Base-by-base conservation (phyloP, 2,797 vertebrate genomes). In the Miichthys miiuy region DNA sequence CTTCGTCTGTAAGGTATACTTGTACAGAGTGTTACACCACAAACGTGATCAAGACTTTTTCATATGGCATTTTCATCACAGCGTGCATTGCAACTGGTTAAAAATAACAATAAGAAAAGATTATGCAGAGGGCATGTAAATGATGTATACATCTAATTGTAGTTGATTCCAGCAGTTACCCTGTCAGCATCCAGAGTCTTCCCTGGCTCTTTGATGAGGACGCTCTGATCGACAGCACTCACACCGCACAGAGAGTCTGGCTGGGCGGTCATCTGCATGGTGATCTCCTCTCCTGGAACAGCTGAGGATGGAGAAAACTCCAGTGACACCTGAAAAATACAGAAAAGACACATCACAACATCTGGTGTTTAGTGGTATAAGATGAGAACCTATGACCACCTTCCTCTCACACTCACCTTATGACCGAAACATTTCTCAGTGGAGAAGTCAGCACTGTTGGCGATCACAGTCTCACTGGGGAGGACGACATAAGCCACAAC, bases 241-340 rank as follows among this genome's bases (percentile, higher is more conserved):
- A 98, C 70, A 0, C 95, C 96, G 52, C 97, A 98, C 52, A 98
- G 87, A 23, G 97, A 97, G 7, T 84, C 71, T 0, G 95, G 92
- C 3, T 92, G 82, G 0, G 96, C 88, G 0, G 3, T 84, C 38
- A 98, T 10, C 5, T 63, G 82, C 55, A 99, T 80, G 2, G 8
- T 83, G 58, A 82, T 82, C 0, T 72, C 2, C 2, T 96, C 96
- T 60, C 94, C 93, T 0, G 97, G 97, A 73, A 96, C 89, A 1
- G 91, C 91, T 21, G 88, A 81, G 2, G 69, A 6, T 0, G 93
- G 88, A 44, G 6, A 74, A 88, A 97, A 97, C 68, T 80, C 79
- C 87, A 97, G 18, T 0, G 38, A 81, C 55, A 98, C 96, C 97
- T 97, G 82, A 38, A 63, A 61, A 12, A 66, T 17, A 84, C 16